Percentiles rank a stretch among this genome's conserved stretches.
These are phyloP conservation scores for Kradibia gibbosae DNA, from an alignment of 1,140 invertebrate genomes.

Conservation along the genomic window DNA sequence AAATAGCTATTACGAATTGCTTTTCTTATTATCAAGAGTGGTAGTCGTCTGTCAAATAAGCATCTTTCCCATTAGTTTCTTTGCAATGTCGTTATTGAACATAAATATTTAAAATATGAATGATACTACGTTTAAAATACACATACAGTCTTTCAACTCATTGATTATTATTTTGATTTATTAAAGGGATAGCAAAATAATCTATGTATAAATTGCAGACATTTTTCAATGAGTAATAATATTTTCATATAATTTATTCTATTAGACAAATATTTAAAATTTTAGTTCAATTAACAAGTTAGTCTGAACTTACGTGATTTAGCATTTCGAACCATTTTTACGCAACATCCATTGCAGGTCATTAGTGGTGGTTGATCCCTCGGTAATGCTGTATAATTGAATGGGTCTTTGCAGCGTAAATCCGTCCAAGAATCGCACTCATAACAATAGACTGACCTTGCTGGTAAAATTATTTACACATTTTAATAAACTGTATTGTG, in stretches of 20 bases:
- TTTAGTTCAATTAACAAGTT: neutral
- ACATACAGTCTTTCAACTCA: too few species aligned
- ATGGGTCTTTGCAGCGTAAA: constrained; percentile 90
- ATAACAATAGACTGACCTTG: constrained; percentile 91
- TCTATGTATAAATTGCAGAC: too few species aligned
- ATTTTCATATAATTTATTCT: too few species aligned
- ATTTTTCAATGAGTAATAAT: too few species aligned
- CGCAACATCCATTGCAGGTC: constrained; percentile 93
- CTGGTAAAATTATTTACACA: constrained; percentile 68
- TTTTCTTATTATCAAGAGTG: neutral
- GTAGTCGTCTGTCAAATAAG: neutral
- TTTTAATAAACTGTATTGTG: neutral
- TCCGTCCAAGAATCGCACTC: constrained; percentile 94
- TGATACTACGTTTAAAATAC: too few species aligned
- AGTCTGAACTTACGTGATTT: constrained; percentile 83
- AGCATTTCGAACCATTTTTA: constrained; percentile 93
- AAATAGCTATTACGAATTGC: neutral
- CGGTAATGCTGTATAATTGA: constrained; percentile 90
- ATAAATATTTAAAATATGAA: too few species aligned
- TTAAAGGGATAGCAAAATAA: too few species aligned
- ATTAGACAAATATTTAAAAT: constrained; percentile 1
- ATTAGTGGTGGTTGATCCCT: constrained; percentile 87
- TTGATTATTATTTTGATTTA: too few species aligned
- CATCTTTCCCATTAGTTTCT: too few species aligned
- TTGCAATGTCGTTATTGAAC: too few species aligned